phyloP scores from a whole-genome alignment of 1,140 invertebrate species.

The Penaeus indicus region DNA sequence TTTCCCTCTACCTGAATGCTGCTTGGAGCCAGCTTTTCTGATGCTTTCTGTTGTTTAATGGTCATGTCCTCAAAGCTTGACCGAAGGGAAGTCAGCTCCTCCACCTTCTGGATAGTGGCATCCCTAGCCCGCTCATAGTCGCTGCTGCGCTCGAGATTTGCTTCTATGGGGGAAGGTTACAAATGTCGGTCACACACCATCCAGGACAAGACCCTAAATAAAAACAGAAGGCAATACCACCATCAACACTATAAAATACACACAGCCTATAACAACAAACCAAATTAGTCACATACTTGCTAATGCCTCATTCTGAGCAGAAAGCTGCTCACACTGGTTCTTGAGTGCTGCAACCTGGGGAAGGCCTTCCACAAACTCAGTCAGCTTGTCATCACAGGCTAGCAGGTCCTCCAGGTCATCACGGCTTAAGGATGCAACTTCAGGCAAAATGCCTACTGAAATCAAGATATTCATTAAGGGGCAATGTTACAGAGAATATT shows the following conservation, averaged over 20 bases:
- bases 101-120: constrained; percentile 43
- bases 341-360: constrained; percentile 37
- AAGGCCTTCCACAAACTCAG: constrained; percentile 42
- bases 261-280: not conserved
- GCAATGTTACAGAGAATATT: not conserved
- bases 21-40: constrained; percentile 47
- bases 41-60: constrained; percentile 30
- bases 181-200: not conserved
- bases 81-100: constrained; percentile 39
- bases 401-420: constrained; percentile 44
- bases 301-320: constrained; percentile 48
- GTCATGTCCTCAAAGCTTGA: constrained; percentile 50
- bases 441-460: constrained; percentile 44
- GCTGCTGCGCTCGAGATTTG: constrained; percentile 44
- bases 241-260: not conserved
- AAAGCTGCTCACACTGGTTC: constrained; percentile 47
- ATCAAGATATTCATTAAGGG: not conserved
- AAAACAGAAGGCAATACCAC: not conserved
- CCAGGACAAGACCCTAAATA: not conserved
- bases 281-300: constrained; percentile 34
- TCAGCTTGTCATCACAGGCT: constrained; percentile 42
- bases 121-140: constrained; percentile 49
- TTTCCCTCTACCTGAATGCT: constrained; percentile 36
- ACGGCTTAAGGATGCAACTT: constrained; percentile 40
- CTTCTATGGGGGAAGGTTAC: constrained; percentile 24